Evolutionary conservation across 2,797 vertebrate species (phyloP).

Genomic region (Mallotus villosus): DNA sequence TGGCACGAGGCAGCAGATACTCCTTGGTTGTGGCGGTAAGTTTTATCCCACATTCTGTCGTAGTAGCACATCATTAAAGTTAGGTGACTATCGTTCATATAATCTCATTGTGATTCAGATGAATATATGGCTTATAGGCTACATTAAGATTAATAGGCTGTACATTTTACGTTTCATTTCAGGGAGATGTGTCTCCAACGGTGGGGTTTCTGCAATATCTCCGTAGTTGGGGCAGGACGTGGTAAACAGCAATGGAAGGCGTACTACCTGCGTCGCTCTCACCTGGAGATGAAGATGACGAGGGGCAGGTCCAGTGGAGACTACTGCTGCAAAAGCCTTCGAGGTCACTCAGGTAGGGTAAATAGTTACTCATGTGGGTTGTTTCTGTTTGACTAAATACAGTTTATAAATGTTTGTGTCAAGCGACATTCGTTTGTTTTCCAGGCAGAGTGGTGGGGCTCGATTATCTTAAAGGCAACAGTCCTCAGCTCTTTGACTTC

Average conservation of each 20-base stretch:
- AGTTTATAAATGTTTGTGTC: neutral
- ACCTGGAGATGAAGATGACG: slow-evolving; percentile 75
- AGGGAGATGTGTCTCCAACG: slow-evolving; percentile 77
- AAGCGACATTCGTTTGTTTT: neutral
- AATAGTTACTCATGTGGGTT: neutral
- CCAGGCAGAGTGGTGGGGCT: slow-evolving; percentile 72
- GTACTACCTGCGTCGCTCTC: slow-evolving; percentile 74
- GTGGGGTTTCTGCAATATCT: slow-evolving; percentile 77
- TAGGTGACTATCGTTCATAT: neutral
- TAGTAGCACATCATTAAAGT: neutral
- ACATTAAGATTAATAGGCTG: no score
- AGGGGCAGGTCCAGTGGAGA: slow-evolving; percentile 69
- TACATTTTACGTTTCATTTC: neutral
- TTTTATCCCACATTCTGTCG: neutral
- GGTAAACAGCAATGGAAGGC: slow-evolving; percentile 73
- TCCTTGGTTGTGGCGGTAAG: slow-evolving; percentile 74
- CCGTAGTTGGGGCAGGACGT: slow-evolving; percentile 42
- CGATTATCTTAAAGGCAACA: slow-evolving; percentile 65
- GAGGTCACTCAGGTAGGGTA: slow-evolving; percentile 73
- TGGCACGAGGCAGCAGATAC: slow-evolving; percentile 69
- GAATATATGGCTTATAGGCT: no score
- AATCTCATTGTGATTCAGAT: no score
- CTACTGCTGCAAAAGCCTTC: slow-evolving; percentile 77
- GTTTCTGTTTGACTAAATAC: no score
- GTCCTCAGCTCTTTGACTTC: slow-evolving; percentile 50